Conservation (phyloP, 1,140 invertebrate species). For the Zaprionus africanus region DNA sequence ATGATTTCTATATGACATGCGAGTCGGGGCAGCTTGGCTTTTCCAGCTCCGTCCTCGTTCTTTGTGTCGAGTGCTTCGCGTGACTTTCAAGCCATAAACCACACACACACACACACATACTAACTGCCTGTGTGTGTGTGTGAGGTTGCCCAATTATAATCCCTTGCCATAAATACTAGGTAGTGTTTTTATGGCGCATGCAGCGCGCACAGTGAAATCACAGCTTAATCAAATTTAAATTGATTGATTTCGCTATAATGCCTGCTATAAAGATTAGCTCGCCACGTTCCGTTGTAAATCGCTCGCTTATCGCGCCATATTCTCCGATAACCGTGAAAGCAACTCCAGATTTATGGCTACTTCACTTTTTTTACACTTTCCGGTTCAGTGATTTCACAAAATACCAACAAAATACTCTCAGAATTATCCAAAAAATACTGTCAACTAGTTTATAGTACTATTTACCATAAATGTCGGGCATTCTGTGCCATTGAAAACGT, state of each 20-base stretch:
- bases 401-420: background rate
- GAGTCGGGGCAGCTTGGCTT: constrained; percentile 16
- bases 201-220: constrained; percentile 27
- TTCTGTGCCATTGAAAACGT: no score
- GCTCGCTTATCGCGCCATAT: constrained; percentile 44
- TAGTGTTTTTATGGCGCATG: constrained; percentile 6
- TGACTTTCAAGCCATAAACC: constrained; percentile 48
- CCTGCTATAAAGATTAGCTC: constrained; percentile 62
- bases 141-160: constrained; percentile 27
- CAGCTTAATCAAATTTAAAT: constrained; percentile 80
- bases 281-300: constrained; percentile 40
- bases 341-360: constrained; percentile 3
- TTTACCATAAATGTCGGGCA: background rate
- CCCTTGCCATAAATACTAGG: constrained; percentile 24
- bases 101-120: background rate
- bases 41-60: constrained; percentile 37
- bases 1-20: constrained; percentile 23
- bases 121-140: background rate
- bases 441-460: no score
- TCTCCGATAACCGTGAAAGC: constrained; percentile 13
- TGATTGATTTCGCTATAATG: constrained; percentile 64
- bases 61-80: constrained; percentile 47
- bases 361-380: background rate
- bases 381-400: background rate
- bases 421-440: background rate